Conservation (phyloP, 2,888 invertebrate genomes). For the Nasonia oneida region DNA sequence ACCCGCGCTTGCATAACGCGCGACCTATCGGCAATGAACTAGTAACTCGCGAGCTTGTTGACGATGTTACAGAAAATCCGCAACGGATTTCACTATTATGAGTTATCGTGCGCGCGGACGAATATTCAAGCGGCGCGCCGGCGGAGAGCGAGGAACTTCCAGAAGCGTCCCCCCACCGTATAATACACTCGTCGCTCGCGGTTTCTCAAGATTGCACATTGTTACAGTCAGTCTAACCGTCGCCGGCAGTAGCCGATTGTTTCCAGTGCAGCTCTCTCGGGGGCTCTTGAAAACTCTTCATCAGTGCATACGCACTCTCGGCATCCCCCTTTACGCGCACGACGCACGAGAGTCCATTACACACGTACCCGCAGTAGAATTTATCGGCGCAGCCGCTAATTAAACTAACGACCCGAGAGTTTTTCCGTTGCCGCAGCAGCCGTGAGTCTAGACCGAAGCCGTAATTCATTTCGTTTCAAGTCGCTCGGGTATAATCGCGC, state of each 20-base stretch:
- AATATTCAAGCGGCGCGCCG: not conserved
- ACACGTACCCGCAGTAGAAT: constrained; percentile 5
- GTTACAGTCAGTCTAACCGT: constrained; percentile 8
- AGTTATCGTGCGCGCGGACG: not conserved
- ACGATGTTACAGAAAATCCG: no score
- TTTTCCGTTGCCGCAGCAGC: constrained; percentile 44
- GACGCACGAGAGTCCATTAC: not conserved
- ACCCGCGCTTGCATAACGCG: not conserved
- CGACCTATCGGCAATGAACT: constrained; percentile 10
- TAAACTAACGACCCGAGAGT: constrained; percentile 58
- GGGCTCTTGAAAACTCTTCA: not conserved
- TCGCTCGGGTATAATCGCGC: constrained; percentile 23
- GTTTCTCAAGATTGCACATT: constrained; percentile 39
- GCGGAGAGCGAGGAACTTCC: not conserved
- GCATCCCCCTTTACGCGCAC: not conserved
- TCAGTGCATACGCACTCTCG: not conserved
- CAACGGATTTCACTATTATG: no score
- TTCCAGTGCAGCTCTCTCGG: not conserved
- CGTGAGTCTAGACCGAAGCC: constrained; percentile 49
- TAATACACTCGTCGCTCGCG: not conserved
- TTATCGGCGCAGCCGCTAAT: constrained; percentile 58
- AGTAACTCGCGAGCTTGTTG: not conserved
- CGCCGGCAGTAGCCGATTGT: not conserved
- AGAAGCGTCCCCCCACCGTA: not conserved
- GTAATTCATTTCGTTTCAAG: constrained; percentile 45